phyloP scores from a whole-genome alignment of 2,888 invertebrate species.

The Machimus atricapillus region DNA sequence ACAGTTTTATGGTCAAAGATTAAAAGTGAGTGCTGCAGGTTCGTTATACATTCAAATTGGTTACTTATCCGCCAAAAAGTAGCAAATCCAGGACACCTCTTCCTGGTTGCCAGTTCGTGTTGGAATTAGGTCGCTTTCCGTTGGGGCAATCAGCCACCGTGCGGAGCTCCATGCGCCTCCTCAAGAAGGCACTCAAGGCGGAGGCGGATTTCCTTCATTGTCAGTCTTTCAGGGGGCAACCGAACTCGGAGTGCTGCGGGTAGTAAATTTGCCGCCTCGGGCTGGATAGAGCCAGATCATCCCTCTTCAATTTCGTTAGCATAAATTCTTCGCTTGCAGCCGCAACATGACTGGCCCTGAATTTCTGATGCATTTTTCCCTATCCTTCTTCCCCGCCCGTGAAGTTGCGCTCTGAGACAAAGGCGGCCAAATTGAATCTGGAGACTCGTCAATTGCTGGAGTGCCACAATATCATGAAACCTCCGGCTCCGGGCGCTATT shows the following conservation, averaged over 20 bases:
- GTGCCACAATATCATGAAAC: conserved; percentile 15
- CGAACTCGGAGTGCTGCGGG: background rate
- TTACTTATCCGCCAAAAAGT: conserved; percentile 22
- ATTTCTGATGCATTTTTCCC: conserved; percentile 8
- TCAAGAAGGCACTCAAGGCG: background rate
- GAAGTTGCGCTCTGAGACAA: conserved; percentile 1
- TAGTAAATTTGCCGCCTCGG: background rate
- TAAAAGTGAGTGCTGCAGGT: background rate
- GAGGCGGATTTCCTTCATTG: background rate
- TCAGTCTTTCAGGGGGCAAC: background rate
- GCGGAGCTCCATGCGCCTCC: background rate
- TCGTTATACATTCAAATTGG: conserved; percentile 35
- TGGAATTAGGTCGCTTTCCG: background rate
- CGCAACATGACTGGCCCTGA: background rate
- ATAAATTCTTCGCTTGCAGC: background rate
- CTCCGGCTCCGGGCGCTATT: background rate
- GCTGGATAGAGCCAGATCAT: background rate
- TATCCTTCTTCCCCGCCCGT: background rate
- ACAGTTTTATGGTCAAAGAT: conserved; percentile 15
- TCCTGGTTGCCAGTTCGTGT: conserved; percentile 11
- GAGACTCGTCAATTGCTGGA: conserved; percentile 22
- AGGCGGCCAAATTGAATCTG: conserved; percentile 31
- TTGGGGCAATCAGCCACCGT: background rate
- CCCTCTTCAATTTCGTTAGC: conserved; percentile 15
- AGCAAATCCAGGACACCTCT: background rate